Evolutionary conservation across 2,113 vertebrate species (phyloP).

Genomic region (Pelobates fuscus): DNA sequence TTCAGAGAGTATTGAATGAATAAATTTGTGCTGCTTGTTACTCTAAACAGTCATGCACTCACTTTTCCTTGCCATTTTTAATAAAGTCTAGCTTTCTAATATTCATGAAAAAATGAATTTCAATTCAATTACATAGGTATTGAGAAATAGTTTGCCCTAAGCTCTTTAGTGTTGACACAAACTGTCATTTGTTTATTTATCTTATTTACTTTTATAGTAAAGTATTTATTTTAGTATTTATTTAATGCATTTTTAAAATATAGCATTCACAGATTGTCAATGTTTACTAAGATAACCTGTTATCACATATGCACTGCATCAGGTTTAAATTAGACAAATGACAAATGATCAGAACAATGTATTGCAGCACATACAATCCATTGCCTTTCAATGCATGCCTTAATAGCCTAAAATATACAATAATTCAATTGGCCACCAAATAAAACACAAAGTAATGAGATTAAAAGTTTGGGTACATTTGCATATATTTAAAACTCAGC

Average conservation of each 20-base stretch:
- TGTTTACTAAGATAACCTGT: background rate
- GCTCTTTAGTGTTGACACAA: conserved; percentile 76
- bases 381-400: background rate
- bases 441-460: too few species aligned
- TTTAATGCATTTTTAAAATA: conserved; percentile 10
- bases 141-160: conserved; percentile 72
- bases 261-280: background rate
- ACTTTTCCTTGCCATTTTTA: conserved; percentile 76
- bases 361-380: background rate
- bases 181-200: conserved; percentile 71
- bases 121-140: conserved; percentile 77
- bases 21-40: conserved; percentile 80
- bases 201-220: conserved; percentile 25
- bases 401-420: background rate
- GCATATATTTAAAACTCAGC: too few species aligned
- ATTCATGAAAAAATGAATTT: conserved; percentile 81
- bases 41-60: conserved; percentile 75
- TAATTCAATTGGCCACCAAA: background rate
- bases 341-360: background rate
- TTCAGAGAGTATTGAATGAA: conserved; percentile 78
- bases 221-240: conserved; percentile 25
- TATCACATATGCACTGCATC: background rate
- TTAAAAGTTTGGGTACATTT: too few species aligned
- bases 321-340: background rate
- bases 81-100: conserved; percentile 75